Percentiles rank a stretch among this genome's conserved stretches.
phyloP scores from a whole-genome alignment of 2,888 invertebrate species.

The Nudaria mundana region DNA sequence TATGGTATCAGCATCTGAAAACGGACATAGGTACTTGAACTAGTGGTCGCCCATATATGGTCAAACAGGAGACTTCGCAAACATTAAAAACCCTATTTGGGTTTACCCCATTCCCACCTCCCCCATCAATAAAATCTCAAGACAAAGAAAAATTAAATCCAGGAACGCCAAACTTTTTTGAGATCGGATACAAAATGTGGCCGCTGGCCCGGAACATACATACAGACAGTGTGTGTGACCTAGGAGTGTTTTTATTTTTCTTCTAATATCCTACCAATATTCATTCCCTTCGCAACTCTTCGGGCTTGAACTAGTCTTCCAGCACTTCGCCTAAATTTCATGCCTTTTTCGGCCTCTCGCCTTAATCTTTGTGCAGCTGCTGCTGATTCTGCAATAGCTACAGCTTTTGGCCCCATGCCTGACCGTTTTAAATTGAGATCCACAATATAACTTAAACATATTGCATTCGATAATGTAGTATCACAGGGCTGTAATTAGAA shows the following conservation, averaged over 20 bases:
- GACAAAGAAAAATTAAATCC: neutral
- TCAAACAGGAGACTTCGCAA: no score
- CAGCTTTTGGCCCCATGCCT: slow-evolving; percentile 67
- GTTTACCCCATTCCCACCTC: no score
- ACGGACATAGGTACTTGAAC: neutral
- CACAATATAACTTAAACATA: slow-evolving; percentile 68
- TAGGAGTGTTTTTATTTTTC: no score
- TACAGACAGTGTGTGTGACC: no score
- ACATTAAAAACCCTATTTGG: no score
- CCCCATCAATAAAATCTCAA: neutral
- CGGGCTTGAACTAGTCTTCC: slow-evolving; percentile 70
- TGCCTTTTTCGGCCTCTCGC: slow-evolving; percentile 71
- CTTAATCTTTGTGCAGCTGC: slow-evolving; percentile 68
- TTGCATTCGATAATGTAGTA: slow-evolving; percentile 63
- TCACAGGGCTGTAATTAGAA: slow-evolving; percentile 58
- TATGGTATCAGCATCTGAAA: slow-evolving; percentile 68
- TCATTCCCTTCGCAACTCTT: slow-evolving; percentile 71
- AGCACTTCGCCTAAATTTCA: slow-evolving; percentile 69
- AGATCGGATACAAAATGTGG: no score
- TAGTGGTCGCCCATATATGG: no score
- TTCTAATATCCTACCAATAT: slow-evolving; percentile 54
- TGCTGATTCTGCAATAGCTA: slow-evolving; percentile 71
- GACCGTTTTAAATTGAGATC: slow-evolving; percentile 71
- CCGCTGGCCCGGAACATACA: no score
- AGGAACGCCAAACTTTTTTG: no score